Evolutionary conservation across 1,140 invertebrate genomes (phyloP).

Genomic region (Lineus longissimus): DNA sequence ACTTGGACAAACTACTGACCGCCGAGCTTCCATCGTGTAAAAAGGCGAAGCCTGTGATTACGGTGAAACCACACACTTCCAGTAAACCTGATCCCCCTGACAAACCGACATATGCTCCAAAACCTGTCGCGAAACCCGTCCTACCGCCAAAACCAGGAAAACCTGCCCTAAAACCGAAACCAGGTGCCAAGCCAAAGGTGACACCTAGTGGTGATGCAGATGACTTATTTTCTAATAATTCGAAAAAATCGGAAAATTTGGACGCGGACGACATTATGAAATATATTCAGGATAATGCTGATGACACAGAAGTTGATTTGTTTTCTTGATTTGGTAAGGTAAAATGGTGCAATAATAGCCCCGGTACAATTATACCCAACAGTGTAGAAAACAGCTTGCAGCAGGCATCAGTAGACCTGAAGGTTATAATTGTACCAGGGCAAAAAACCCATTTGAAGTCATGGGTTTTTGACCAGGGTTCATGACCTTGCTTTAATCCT

Average conservation of each 20-base stretch:
- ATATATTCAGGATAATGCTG: constrained; percentile 7
- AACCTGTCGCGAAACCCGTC: not conserved
- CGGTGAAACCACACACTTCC: too few species aligned
- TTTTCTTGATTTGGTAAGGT: constrained; percentile 13
- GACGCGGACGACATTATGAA: constrained; percentile 10
- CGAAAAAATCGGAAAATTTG: not conserved
- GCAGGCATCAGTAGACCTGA: too few species aligned
- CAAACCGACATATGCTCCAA: not conserved
- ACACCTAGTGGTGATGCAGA: not conserved
- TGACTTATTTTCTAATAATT: not conserved
- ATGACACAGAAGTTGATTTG: constrained; percentile 5
- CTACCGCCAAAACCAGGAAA: not conserved
- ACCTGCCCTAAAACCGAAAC: not conserved
- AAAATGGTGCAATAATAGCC: too few species aligned
- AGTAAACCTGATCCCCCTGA: not conserved
- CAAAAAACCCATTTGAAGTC: too few species aligned
- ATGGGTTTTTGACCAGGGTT: too few species aligned
- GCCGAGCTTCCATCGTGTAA: not conserved
- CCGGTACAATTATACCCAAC: too few species aligned
- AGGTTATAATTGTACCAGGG: too few species aligned
- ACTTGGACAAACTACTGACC: constrained; percentile 2
- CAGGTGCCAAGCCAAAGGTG: not conserved
- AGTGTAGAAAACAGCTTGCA: too few species aligned
- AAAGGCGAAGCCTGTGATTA: not conserved
- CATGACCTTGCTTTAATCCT: too few species aligned